Evolutionary conservation across 2,797 vertebrate species (phyloP).

Genomic region (Enteromius thamalakanensis): DNA sequence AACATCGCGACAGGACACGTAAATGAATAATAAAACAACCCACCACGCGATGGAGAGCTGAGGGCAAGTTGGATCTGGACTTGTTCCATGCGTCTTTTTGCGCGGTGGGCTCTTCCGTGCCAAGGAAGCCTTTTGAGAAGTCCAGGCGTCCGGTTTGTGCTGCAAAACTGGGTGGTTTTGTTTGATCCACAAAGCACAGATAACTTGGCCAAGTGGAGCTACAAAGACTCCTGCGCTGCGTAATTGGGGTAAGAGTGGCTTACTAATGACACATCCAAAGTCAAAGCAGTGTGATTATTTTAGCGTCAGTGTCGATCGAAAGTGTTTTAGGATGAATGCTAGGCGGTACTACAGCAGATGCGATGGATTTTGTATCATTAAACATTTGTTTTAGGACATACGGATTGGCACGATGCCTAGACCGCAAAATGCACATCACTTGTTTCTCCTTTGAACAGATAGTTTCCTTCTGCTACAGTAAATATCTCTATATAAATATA

Average conservation of each 20-base stretch:
- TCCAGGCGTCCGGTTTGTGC: constrained; percentile 7
- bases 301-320: neutral
- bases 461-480: neutral
- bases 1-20: constrained; percentile 1
- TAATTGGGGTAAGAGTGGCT: constrained; percentile 40
- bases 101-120: constrained; percentile 32
- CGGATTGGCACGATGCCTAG: neutral
- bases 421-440: constrained; percentile 12
- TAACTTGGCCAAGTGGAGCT: constrained; percentile 39
- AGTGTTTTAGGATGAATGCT: neutral
- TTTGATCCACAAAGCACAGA: constrained; percentile 34
- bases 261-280: constrained; percentile 3
- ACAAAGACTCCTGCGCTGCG: constrained; percentile 36
- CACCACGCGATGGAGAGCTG: constrained; percentile 32
- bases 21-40: neutral
- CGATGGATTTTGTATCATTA: neutral
- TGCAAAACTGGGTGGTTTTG: constrained; percentile 29
- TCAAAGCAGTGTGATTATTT: neutral
- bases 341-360: neutral
- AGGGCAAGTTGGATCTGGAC: constrained; percentile 35
- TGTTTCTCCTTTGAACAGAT: neutral
- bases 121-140: constrained; percentile 31
- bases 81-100: constrained; percentile 45
- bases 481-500: neutral
- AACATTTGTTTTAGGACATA: neutral